phyloP scores from a whole-genome alignment of 2,113 vertebrate genomes.

The Hyaena hyaena region DNA sequence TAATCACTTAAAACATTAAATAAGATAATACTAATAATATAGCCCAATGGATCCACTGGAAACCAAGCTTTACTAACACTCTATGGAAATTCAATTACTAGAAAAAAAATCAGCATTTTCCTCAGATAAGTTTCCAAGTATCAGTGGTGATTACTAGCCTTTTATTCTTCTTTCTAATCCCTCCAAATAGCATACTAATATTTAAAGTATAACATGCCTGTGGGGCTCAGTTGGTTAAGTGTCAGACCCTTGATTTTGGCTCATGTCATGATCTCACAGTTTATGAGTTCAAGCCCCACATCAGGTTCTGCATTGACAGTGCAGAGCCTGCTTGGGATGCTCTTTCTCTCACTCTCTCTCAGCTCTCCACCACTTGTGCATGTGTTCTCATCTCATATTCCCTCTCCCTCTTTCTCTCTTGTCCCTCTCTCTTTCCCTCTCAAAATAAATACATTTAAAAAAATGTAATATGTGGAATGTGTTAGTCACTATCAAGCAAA shows the following conservation, averaged over 20 bases:
- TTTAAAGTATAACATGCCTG: constrained; percentile 72
- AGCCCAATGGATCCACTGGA: background rate
- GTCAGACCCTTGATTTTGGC: too few relatives aligned
- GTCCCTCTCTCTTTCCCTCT: too few relatives aligned
- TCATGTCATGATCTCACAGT: too few relatives aligned
- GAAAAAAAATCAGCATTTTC: constrained; percentile 81
- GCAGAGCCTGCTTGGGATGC: too few relatives aligned
- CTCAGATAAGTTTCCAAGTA: constrained; percentile 81
- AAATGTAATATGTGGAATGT: constrained; percentile 35
- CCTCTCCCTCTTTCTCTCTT: too few relatives aligned
- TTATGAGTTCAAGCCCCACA: too few relatives aligned
- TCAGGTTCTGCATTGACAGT: too few relatives aligned
- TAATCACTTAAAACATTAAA: background rate
- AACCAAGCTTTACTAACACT: background rate
- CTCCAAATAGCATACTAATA: constrained; percentile 74
- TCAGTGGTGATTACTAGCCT: constrained; percentile 78
- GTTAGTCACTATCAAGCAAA: constrained; percentile 76
- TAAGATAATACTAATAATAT: background rate
- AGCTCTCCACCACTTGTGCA: too few relatives aligned
- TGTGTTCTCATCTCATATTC: too few relatives aligned
- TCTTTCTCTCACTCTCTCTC: too few relatives aligned
- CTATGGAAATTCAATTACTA: constrained; percentile 82
- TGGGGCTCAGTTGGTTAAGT: too few relatives aligned
- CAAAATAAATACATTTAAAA: too few relatives aligned
- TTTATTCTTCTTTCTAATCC: constrained; percentile 43